Base-by-base conservation (phyloP, 1,140 invertebrate species). In the Ladona fulva region DNA sequence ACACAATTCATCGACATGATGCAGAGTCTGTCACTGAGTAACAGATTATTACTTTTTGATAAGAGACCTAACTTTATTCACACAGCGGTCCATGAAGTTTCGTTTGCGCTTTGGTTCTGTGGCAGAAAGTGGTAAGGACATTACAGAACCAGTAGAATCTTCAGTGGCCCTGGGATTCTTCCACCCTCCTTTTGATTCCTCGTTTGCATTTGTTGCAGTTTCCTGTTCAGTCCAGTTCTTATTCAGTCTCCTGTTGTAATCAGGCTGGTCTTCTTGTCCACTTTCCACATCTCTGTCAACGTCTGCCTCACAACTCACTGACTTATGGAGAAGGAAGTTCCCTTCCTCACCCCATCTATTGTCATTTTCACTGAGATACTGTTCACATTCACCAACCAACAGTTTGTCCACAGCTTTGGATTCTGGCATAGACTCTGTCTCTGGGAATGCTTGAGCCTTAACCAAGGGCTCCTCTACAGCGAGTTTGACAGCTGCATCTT, bases 61-160 rank as follows among this genome's bases (percentile, higher is more conserved):
- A 79, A 91, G 88, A 82, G 90, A 90, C 86, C 90, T 88, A 84
- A 93, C 89, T 87, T 92, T 92, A 83, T 91, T 92, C 42, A 92
- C 90, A 84, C 91, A 92, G 83, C 90, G 89, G 85, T 93, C 91
- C 90, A 93, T 91, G 82, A 93, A 92, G 84, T 92, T 92, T 81
- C 88, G 88, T 82, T 91, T 91, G 78, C 89, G 86, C 83, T 91
- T 91, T 0, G 84, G 83, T 74, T 85, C 83, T 0, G 79, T 81
- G 11, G 82, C 82, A 8, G 82, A 78, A 8, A 85, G 83, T 24
- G 86, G 79, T 12, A 84, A 85, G 3, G 83, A 78, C 24, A 84
- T 75, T 83, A 42, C 83, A 81, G 74, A 79, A 83, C 0, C 82
- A 82, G 77, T 79, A 82, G 78, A 82, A 75, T 66, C 80, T 81